Evolutionary conservation across 37 sponge, comb jelly and placozoan genomes (phyloP).

Genomic region (Oscarella lobularis): DNA sequence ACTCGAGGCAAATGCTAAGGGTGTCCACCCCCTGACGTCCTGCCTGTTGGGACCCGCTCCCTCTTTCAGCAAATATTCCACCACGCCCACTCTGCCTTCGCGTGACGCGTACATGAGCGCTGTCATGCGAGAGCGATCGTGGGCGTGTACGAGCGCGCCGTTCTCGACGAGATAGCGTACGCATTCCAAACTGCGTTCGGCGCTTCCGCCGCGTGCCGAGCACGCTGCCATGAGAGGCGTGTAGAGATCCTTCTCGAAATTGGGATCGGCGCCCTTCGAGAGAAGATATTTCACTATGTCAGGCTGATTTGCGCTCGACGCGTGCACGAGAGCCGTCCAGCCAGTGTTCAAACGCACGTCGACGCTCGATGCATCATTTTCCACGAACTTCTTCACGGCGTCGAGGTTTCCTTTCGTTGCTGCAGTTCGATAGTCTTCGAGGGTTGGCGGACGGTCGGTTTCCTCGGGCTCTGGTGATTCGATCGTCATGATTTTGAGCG

Average conservation of each 20-base stretch:
- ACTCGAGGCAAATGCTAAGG: conserved; percentile 29
- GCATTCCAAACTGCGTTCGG: conserved; percentile 15
- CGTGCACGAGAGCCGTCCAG: not conserved
- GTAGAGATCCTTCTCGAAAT: conserved; percentile 15
- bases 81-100: conserved; percentile 13
- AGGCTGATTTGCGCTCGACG: not conserved
- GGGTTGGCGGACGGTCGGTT: too few species aligned
- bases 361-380: not conserved
- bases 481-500: not conserved
- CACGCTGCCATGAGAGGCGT: conserved; percentile 48
- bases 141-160: conserved; percentile 41
- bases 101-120: conserved; percentile 52
- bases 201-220: conserved; percentile 4
- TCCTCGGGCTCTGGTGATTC: too few species aligned
- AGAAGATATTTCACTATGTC: not conserved
- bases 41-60: conserved; percentile 47
- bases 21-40: conserved; percentile 49
- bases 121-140: conserved; percentile 47
- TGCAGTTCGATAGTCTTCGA: not conserved
- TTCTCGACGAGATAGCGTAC: conserved; percentile 29
- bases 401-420: not conserved
- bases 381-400: not conserved
- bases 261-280: not conserved
- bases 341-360: not conserved
- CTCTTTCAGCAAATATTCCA: conserved; percentile 11